Evolutionary conservation across 2,797 vertebrate species (phyloP), one percentile per base, ranked within the genome.

Genomic region (Alosa sapidissima): DNA sequence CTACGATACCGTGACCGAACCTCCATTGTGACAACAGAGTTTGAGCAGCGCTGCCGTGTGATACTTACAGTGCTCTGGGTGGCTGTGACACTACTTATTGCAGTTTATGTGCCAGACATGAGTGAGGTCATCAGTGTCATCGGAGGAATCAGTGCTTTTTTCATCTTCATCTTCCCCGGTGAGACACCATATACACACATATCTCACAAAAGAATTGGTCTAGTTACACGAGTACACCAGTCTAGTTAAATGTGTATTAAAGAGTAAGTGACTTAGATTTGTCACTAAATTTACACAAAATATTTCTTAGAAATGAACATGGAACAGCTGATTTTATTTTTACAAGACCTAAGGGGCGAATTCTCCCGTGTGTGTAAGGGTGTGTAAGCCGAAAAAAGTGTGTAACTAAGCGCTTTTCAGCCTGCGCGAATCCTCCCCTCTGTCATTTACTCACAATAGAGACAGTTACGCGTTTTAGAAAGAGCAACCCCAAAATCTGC

Each of bases 131-230:
- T 99, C 16, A 95, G 96, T 0, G 91, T 98, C 86, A 98, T 98
- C 0, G 98, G 98, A 0, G 97, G 98, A 85, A 94, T 99, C 93
- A 98, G 98, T 0, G 95, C 98, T 82, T 98, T 97, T 93, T 99
- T 99, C 93, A 99, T 99, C 92, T 99, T 99, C 89, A 97, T 97
- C 88, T 99, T 99, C 89, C 98, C 98, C 89, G 98, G 98, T 98
- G 92, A 86, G 87, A 90, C 82, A 87, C 84, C 11, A 82, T 13
- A 78, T 62, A 48, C 14, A 48, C 75, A 86, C n/a, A 82, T 45
- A 82, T 5, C 45, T 72, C 41, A 85, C 19, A 47, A 13, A 49
- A 0, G 28, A 28, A 28, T 28, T 28, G 28, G 4, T 13, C 5
- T 28, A 68, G 49, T 21, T 49, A 47, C 81, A 60, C 85, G 9